phyloP scores from a whole-genome alignment of 2,797 vertebrate species.

The Hyperoplus lanceolatus region DNA sequence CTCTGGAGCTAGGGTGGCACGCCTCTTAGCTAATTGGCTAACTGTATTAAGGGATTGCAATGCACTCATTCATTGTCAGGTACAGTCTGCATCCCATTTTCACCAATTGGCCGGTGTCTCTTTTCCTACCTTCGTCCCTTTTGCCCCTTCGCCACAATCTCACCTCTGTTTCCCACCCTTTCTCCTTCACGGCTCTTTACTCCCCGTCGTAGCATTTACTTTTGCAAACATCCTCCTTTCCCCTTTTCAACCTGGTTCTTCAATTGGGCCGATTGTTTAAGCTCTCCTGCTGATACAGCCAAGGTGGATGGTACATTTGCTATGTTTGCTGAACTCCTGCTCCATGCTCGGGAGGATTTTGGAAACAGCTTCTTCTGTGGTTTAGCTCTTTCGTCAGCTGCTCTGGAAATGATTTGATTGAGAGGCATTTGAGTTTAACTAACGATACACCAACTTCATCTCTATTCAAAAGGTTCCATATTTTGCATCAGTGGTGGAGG shows the following conservation, averaged over 20 bases:
- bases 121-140: constrained; percentile 32
- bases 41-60: constrained; percentile 60
- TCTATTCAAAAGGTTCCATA: constrained; percentile 3
- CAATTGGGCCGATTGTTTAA: constrained; percentile 40
- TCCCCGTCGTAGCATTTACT: neutral
- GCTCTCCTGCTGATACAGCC: constrained; percentile 20
- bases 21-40: constrained; percentile 68
- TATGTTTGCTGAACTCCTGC: constrained; percentile 22
- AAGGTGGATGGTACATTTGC: constrained; percentile 6
- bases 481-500: neutral
- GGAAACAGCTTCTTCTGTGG: constrained; percentile 10
- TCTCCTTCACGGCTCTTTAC: neutral
- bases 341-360: constrained; percentile 17
- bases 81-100: constrained; percentile 53
- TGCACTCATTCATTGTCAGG: constrained; percentile 68
- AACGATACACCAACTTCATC: constrained; percentile 4
- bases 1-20: constrained; percentile 35
- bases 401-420: constrained; percentile 12
- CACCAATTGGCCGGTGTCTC: constrained; percentile 34
- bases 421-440: constrained; percentile 11
- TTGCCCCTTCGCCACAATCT: constrained; percentile 48
- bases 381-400: constrained; percentile 18
- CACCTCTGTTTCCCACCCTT: constrained; percentile 64
- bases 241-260: constrained; percentile 28
- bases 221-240: constrained; percentile 11